Evolutionary conservation across 2,113 vertebrate genomes (phyloP), one percentile per base, ranked within the genome.

Genomic region (Arothron firmamentum): DNA sequence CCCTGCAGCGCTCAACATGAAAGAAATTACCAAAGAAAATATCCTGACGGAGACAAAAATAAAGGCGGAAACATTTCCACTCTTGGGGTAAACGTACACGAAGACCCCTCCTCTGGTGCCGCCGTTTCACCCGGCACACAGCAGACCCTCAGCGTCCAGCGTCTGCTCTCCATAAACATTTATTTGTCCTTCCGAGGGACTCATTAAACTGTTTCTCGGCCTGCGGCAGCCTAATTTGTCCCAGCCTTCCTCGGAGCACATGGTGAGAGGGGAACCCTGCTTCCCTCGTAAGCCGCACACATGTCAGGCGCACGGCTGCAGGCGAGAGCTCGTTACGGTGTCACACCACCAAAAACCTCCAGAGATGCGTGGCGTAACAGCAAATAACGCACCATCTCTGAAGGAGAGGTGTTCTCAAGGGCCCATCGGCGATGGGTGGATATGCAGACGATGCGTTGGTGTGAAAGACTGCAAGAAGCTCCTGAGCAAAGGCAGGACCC

Each of bases 151-250:
- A 5, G 20, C 21, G 55, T 47, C 41, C 14, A 61, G 47, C 57
- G 28, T 53, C 53, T 17, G 50, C 19, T 74, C 38, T 71, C 82
- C 65, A 80, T 78, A 82, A 84, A 84, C 65, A 63, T 69, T 62
- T 75, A 80, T 78, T 77, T 79, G 62, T 74, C 81, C 81, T 78
- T 74, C 66, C 8, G 18, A 74, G 47, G 62, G 75, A 52, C 77
- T 81, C 70, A 51, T 85, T 78, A 81, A 86, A 82, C 45, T 20
- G 48, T 74, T 51, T 25, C 53, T 72, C 59, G 59, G 73, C 76
- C 67, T 0, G 2, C 2, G 48, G 76, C 61, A 8, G 31, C 23
- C 63, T 58, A 51, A 75, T 81, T 77, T 75, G 41, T 79, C 72
- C 48, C 53, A 50, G 59, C 62, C 75, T 78, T 82, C 74, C 74